Percentiles rank a stretch among this genome's conserved stretches.
These are phyloP conservation scores for Datnioides undecimradiatus DNA, from an alignment of 2,113 vertebrate genomes.

Conservation along the genomic window DNA sequence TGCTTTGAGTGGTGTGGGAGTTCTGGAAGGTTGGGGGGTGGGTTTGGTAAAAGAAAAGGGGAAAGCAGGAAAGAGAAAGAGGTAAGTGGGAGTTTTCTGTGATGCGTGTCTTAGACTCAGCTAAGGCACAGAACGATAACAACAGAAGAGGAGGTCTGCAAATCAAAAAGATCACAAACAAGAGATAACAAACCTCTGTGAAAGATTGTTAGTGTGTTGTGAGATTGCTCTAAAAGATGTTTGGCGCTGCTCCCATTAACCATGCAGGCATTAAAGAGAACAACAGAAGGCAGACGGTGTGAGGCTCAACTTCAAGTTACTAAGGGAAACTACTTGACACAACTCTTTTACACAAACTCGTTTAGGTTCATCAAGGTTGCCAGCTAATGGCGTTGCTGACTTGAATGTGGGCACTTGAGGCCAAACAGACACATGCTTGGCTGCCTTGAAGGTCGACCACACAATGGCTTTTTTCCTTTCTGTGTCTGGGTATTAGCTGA, in stretches of 20 bases:
- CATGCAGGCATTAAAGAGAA: not conserved
- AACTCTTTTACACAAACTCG: constrained; percentile 14
- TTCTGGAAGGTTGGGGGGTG: constrained; percentile 18
- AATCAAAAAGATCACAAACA: constrained; percentile 48
- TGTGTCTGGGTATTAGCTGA: not conserved
- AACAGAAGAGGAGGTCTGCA: constrained; percentile 9
- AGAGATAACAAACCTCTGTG: constrained; percentile 17
- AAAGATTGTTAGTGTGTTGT: constrained; percentile 19
- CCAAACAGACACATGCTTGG: not conserved
- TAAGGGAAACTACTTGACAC: constrained; percentile 30
- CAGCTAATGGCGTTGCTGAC: constrained; percentile 22
- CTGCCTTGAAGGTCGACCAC: constrained; percentile 41
- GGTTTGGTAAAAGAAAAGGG: constrained; percentile 38
- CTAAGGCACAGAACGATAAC: constrained; percentile 28
- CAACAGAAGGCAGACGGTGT: not conserved
- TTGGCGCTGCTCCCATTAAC: constrained; percentile 1
- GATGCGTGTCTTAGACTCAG: constrained; percentile 29
- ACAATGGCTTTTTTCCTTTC: constrained; percentile 6
- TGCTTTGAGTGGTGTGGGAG: constrained; percentile 38
- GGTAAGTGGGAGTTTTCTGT: constrained; percentile 17
- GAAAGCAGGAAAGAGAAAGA: not conserved
- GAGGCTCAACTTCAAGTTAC: constrained; percentile 2
- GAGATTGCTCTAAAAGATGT: constrained; percentile 14
- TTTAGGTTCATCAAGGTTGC: constrained; percentile 46
- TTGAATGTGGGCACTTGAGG: constrained; percentile 20